Conservation (phyloP, 2,113 vertebrate genomes). For the Vimba vimba region DNA sequence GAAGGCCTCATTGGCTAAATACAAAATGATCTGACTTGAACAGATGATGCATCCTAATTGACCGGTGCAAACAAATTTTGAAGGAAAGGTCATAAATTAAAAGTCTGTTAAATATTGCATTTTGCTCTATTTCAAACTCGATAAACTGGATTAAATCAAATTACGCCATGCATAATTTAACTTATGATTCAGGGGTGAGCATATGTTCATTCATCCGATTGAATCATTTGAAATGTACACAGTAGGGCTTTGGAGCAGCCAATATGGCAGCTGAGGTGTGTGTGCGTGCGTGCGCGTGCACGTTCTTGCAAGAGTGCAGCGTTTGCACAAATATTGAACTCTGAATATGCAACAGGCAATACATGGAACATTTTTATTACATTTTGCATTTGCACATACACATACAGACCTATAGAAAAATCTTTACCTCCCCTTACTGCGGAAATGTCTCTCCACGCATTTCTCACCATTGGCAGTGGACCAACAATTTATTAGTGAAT, state of each 20-base stretch:
- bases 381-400: not conserved
- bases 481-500: not conserved
- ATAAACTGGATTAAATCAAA: conserved; percentile 67
- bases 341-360: not conserved
- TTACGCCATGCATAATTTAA: conserved; percentile 78
- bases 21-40: conserved; percentile 46
- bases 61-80: conserved; percentile 42
- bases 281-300: conserved; percentile 27
- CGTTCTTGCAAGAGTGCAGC: conserved; percentile 15
- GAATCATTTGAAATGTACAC: conserved; percentile 77
- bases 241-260: conserved; percentile 71
- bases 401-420: not conserved
- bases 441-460: not conserved
- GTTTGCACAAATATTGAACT: not conserved
- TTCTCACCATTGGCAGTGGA: not conserved
- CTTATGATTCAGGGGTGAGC: conserved; percentile 74
- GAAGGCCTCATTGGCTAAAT: conserved; percentile 34
- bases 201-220: conserved; percentile 80
- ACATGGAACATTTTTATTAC: not conserved
- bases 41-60: conserved; percentile 51
- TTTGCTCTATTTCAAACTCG: conserved; percentile 62
- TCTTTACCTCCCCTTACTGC: not conserved
- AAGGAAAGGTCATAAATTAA: conserved; percentile 61
- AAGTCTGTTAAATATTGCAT: conserved; percentile 60
- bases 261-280: conserved; percentile 67